A percentile compares a stretch with the other conserved stretches of the same genome.
Conservation (phyloP, 2,888 invertebrate species). For the Malthinus seriepunctatus region DNA sequence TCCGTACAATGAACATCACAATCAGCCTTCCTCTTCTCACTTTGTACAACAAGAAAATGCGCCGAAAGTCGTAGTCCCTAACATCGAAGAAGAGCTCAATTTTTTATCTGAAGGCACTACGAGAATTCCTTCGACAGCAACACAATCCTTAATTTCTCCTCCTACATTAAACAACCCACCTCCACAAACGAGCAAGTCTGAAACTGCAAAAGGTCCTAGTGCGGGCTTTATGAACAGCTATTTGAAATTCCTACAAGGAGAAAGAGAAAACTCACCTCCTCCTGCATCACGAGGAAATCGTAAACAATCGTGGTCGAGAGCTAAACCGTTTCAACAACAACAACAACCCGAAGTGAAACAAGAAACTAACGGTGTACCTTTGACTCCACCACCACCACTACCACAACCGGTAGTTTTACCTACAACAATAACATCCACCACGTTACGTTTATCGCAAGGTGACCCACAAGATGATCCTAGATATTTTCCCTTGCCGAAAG, state of each 20-base stretch:
- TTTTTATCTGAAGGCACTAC: constrained; percentile 66
- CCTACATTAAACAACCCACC: neutral
- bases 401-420: neutral
- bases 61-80: constrained; percentile 85
- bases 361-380: constrained; percentile 45
- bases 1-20: constrained; percentile 57
- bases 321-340: constrained; percentile 40
- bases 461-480: constrained; percentile 70
- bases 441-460: constrained; percentile 50
- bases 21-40: constrained; percentile 32
- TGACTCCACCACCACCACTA: constrained; percentile 21
- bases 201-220: constrained; percentile 67
- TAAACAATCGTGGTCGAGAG: constrained; percentile 68
- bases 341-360: constrained; percentile 48
- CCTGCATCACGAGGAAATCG: constrained; percentile 69
- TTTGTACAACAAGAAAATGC: constrained; percentile 58
- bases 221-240: constrained; percentile 87
- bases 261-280: constrained; percentile 80
- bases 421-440: constrained; percentile 12
- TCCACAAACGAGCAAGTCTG: constrained; percentile 57
- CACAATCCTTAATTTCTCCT: constrained; percentile 6
- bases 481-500: constrained; percentile 74
- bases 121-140: constrained; percentile 9
- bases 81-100: constrained; percentile 86
- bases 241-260: constrained; percentile 82